Conservation (phyloP, 2,113 vertebrate species). For the Elephantulus edwardii region DNA sequence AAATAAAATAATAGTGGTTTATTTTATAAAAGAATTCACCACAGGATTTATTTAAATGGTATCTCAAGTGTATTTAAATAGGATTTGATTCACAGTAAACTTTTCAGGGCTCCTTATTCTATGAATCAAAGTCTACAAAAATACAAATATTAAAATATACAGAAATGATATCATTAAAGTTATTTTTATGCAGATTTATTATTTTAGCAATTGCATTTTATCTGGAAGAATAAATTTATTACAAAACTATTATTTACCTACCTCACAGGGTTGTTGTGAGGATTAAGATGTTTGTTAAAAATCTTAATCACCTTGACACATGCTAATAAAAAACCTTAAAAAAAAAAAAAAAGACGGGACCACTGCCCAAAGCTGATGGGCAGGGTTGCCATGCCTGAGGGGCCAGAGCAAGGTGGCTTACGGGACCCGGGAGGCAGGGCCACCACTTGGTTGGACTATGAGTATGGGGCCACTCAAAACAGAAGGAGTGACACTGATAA, state of each 20-base stretch:
- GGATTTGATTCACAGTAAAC: constrained; percentile 38
- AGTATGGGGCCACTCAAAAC: too few species aligned
- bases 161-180: constrained; percentile 39
- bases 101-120: constrained; percentile 48
- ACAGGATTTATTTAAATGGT: constrained; percentile 37
- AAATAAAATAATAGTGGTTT: background rate
- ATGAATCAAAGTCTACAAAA: constrained; percentile 60
- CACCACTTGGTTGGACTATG: too few species aligned
- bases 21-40: constrained; percentile 26
- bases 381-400: too few species aligned
- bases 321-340: constrained; percentile 70
- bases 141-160: constrained; percentile 23
- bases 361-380: too few species aligned
- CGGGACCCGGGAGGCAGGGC: too few species aligned
- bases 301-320: constrained; percentile 65
- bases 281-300: constrained; percentile 73
- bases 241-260: constrained; percentile 66
- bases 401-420: too few species aligned
- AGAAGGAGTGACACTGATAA: too few species aligned
- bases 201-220: constrained; percentile 68
- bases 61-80: constrained; percentile 1
- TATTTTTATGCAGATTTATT: constrained; percentile 58
- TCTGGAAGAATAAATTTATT: constrained; percentile 60
- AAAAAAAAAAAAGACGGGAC: too few species aligned
- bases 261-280: constrained; percentile 82